phyloP scores from a whole-genome alignment of 1,140 invertebrate species.

The Hydropsyche tenuis region DNA sequence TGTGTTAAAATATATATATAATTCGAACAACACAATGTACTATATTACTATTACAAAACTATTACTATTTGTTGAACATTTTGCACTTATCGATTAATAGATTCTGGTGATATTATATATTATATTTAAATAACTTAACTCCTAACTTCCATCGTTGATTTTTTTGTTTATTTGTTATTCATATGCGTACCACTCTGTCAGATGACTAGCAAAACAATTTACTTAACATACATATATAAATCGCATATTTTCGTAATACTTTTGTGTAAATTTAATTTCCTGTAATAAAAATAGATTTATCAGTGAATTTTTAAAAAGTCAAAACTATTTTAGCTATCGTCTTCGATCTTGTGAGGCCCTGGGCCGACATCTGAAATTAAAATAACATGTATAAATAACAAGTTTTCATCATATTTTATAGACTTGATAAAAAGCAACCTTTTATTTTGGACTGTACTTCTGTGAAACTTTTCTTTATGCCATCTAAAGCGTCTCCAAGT shows the following conservation, averaged over 20 bases:
- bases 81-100: neutral
- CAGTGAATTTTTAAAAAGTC: neutral
- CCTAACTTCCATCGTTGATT: no score
- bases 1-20: neutral
- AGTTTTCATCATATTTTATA: neutral
- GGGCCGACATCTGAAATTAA: constrained; percentile 55
- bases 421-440: constrained; percentile 35
- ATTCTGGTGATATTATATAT: no score
- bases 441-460: constrained; percentile 69
- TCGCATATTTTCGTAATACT: neutral
- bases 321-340: neutral
- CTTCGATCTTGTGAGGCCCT: constrained; percentile 55
- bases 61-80: neutral
- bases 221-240: no score
- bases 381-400: neutral
- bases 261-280: constrained; percentile 5
- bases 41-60: no score
- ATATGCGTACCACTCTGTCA: no score
- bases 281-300: neutral
- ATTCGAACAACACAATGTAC: no score
- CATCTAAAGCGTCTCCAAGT: constrained; percentile 73
- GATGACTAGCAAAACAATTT: constrained; percentile 14
- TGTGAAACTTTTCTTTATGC: constrained; percentile 73
- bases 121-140: no score
- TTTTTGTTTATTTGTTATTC: no score